A percentile compares a stretch with the other conserved stretches of the same genome.
Evolutionary conservation across 2,113 vertebrate genomes (phyloP).

Genomic region (Petroica traversi): DNA sequence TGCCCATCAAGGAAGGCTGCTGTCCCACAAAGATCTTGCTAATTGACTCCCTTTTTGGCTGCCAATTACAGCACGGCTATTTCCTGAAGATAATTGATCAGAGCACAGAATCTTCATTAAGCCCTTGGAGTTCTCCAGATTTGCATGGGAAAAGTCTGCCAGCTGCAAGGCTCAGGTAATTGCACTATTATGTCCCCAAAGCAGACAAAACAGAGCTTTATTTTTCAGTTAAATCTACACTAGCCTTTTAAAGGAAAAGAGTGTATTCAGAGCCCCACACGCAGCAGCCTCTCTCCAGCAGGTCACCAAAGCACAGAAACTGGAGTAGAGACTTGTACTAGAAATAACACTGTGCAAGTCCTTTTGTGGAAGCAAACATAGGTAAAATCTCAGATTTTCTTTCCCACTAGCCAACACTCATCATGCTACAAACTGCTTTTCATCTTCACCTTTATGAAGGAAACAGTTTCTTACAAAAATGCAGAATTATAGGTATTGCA

Average conservation of each 20-base stretch:
- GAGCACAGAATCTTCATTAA: conserved; percentile 30
- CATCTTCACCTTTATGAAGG: background rate
- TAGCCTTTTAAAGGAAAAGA: background rate
- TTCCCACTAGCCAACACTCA: background rate
- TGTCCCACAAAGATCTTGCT: background rate
- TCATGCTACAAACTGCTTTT: background rate
- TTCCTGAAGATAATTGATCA: conserved; percentile 12
- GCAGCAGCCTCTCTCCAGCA: background rate
- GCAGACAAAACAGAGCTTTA: conserved; percentile 25
- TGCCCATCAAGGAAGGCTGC: background rate
- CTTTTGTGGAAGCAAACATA: background rate
- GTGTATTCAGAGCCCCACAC: background rate
- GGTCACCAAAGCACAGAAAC: background rate
- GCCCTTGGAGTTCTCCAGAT: background rate
- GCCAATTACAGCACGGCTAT: background rate
- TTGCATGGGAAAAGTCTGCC: conserved; percentile 21
- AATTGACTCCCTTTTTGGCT: conserved; percentile 15
- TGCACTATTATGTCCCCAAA: background rate
- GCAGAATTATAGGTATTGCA: background rate
- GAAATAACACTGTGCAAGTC: background rate
- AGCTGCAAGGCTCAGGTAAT: conserved; percentile 25
- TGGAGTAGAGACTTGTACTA: background rate
- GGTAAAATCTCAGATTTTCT: background rate
- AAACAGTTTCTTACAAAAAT: background rate
- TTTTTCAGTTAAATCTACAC: background rate